A percentile compares a stretch with the other conserved stretches of the same genome.
These are phyloP conservation scores for Druon quercuslanigerum DNA, from an alignment of 1,140 invertebrate genomes.

Conservation along the genomic window DNA sequence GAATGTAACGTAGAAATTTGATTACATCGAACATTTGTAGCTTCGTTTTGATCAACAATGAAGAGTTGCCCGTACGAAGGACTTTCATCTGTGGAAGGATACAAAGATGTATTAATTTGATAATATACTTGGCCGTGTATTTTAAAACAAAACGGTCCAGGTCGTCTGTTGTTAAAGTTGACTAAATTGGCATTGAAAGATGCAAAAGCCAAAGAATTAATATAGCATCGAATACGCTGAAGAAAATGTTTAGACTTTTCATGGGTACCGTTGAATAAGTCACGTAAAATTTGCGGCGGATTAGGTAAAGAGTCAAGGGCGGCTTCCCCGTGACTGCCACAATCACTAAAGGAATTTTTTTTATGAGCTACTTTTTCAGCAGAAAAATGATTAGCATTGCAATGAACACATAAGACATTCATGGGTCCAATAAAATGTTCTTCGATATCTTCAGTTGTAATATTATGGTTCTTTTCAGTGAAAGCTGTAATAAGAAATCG, in stretches of 20 bases:
- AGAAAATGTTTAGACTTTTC: neutral
- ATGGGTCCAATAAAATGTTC: neutral
- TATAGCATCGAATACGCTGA: neutral
- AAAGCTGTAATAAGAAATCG: too few relatives aligned
- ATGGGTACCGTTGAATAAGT: slow-evolving; percentile 16
- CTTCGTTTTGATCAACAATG: slow-evolving; percentile 43
- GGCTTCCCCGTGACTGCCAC: slow-evolving; percentile 10
- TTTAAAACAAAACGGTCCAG: too few relatives aligned
- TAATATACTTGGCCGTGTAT: too few relatives aligned
- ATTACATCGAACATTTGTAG: slow-evolving; percentile 27
- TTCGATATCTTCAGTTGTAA: too few relatives aligned
- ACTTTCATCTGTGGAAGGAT: too few relatives aligned
- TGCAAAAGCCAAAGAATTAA: slow-evolving; percentile 32
- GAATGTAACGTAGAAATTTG: slow-evolving; percentile 35
- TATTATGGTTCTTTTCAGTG: too few relatives aligned
- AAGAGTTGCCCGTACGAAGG: slow-evolving; percentile 13
- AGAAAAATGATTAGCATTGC: neutral
- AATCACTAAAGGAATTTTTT: slow-evolving; percentile 30
- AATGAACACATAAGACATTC: neutral
- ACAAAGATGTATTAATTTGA: too few relatives aligned
- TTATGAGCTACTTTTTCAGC: slow-evolving; percentile 14
- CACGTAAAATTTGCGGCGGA: neutral
- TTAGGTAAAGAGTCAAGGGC: neutral
- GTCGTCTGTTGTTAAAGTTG: too few relatives aligned
- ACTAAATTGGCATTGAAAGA: slow-evolving; percentile 32